Evolutionary conservation across 2,113 vertebrate genomes (phyloP).

Genomic region (Myrmecobius fasciatus): DNA sequence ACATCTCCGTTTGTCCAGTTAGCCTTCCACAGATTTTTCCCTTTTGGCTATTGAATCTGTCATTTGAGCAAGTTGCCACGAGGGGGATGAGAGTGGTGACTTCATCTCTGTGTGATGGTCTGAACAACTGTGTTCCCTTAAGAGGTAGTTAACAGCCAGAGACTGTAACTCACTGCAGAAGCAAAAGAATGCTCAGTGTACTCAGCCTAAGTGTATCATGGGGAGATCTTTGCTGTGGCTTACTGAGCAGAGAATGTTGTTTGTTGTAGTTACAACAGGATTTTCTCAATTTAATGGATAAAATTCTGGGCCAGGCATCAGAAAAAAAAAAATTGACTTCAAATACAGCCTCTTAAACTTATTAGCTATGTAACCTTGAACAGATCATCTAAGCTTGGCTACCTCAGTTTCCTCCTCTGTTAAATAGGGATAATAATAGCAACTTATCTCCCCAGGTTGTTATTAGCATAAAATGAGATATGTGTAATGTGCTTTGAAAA

Average conservation of each 20-base stretch:
- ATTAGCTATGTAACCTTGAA: neutral
- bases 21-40: neutral
- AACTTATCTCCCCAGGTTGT: neutral
- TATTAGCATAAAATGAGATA: neutral
- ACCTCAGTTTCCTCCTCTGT: neutral
- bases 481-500: neutral
- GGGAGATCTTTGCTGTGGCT: neutral
- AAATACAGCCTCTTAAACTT: neutral
- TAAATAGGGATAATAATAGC: neutral
- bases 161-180: neutral
- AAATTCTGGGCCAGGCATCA: neutral
- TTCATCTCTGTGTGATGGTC: neutral
- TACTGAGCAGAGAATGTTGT: neutral
- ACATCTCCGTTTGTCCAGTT: neutral
- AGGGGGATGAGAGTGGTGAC: neutral
- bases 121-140: neutral
- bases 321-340: neutral
- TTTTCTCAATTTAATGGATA: neutral
- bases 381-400: neutral
- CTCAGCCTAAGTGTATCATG: neutral
- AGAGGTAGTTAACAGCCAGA: neutral
- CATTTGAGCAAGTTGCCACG: constrained; percentile 30
- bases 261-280: fast-evolving
- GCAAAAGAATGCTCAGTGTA: neutral
- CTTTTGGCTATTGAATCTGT: constrained; percentile 1